These are phyloP conservation scores for Calameuta pallipes DNA, from an alignment of 2,888 invertebrate genomes.

Conservation along the genomic window DNA sequence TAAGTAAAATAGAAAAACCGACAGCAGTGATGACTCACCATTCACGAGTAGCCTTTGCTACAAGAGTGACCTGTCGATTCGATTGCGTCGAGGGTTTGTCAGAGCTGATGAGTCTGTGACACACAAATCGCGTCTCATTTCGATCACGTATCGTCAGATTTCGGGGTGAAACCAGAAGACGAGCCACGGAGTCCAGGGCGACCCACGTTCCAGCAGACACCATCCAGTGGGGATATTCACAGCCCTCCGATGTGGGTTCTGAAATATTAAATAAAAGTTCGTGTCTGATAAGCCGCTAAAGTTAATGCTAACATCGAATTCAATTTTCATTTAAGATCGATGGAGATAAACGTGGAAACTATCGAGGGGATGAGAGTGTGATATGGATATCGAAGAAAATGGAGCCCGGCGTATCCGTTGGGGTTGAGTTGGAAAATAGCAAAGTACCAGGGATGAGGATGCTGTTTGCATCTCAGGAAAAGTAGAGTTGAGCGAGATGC, in stretches of 20 bases:
- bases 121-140: constrained; percentile 54
- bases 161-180: constrained; percentile 48
- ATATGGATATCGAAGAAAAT: background rate
- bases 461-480: background rate
- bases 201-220: constrained; percentile 54
- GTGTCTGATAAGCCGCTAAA: background rate
- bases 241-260: constrained; percentile 47
- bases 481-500: background rate
- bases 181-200: constrained; percentile 52
- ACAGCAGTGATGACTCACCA: constrained; percentile 46
- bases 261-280: constrained; percentile 22
- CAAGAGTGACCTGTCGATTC: constrained; percentile 46
- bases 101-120: constrained; percentile 45
- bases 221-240: constrained; percentile 55
- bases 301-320: background rate
- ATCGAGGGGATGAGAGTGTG: background rate
- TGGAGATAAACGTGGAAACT: background rate
- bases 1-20: background rate
- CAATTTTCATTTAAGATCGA: background rate
- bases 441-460: background rate
- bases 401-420: background rate
- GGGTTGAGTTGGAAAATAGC: background rate
- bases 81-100: constrained; percentile 36
- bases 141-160: constrained; percentile 57
- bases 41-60: constrained; percentile 55